phyloP scores from a whole-genome alignment of 2,888 invertebrate genomes.

The Prosapia bicincta region DNA sequence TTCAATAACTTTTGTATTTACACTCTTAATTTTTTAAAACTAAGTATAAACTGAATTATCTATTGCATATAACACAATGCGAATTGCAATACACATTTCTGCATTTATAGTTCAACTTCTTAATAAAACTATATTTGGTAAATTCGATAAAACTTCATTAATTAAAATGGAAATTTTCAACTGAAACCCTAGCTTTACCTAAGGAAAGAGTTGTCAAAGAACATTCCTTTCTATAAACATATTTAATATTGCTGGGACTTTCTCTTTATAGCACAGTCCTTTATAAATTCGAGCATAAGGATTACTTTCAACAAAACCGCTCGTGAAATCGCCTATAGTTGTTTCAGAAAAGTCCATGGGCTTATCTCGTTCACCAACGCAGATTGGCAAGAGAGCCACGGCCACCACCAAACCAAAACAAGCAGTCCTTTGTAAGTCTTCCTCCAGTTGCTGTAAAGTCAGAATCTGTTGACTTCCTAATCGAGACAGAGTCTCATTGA shows the following conservation, averaged over 20 bases:
- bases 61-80: too few species aligned
- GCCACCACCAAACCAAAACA: conserved; percentile 7
- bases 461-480: neutral
- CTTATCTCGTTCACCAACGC: neutral
- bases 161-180: too few species aligned
- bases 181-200: too few species aligned
- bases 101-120: too few species aligned
- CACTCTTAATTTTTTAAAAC: too few species aligned
- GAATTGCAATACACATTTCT: too few species aligned
- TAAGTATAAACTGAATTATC: too few species aligned
- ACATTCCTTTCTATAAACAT: neutral
- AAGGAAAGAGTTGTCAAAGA: neutral
- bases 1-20: too few species aligned
- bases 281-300: neutral
- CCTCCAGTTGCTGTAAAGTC: neutral
- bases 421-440: conserved; percentile 3
- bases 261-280: neutral
- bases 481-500: neutral
- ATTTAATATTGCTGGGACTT: neutral
- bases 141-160: too few species aligned
- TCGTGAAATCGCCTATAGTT: neutral
- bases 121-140: too few species aligned
- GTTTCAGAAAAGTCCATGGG: neutral
- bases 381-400: neutral
- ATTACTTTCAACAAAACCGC: neutral